Conservation (phyloP, 2,888 invertebrate species). For the Allolobophora icterica region DNA sequence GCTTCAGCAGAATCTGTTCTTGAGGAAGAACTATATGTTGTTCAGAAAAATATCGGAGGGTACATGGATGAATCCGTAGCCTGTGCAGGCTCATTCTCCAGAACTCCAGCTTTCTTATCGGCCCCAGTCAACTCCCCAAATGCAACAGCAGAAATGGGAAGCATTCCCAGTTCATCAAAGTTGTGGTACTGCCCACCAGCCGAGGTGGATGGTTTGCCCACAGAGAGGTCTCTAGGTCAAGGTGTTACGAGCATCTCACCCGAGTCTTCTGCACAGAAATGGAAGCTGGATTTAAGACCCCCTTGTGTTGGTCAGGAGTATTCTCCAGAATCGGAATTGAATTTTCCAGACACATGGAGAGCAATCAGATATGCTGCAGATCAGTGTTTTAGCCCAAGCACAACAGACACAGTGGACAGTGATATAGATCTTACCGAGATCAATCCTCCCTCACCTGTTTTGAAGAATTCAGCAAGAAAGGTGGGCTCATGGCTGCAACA, state of each 20-base stretch:
- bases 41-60: neutral
- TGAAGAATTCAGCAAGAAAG: conserved; percentile 19
- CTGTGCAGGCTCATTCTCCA: neutral
- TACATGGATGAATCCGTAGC: neutral
- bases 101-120: neutral
- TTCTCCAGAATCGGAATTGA: conserved; percentile 21
- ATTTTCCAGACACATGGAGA: neutral
- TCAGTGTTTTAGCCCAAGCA: neutral
- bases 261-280: neutral
- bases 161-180: neutral
- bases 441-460: neutral
- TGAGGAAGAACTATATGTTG: neutral
- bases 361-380: neutral
- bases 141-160: conserved; percentile 19
- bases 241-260: neutral
- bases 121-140: conserved; percentile 14
- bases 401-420: neutral
- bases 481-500: conserved; percentile 11
- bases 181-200: neutral
- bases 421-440: conserved; percentile 15
- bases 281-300: neutral
- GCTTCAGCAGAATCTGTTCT: conserved; percentile 19
- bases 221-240: neutral
- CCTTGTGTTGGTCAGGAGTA: conserved; percentile 26
- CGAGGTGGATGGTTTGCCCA: neutral